Percentiles rank a stretch among this genome's conserved stretches.
These are phyloP conservation scores for Euspilapteryx auroguttella DNA, from an alignment of 2,888 invertebrate genomes.

Conservation along the genomic window DNA sequence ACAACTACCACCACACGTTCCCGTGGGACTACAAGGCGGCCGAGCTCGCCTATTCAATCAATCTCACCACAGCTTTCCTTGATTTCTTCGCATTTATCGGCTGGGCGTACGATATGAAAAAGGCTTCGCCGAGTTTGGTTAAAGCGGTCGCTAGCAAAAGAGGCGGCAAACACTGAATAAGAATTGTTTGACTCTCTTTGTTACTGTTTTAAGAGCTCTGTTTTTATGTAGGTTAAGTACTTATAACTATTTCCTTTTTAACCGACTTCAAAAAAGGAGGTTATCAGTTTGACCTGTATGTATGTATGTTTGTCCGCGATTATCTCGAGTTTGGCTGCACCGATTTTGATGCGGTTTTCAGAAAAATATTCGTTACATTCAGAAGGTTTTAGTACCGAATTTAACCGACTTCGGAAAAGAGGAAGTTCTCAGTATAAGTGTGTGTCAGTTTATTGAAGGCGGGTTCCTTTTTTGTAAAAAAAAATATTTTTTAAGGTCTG, in stretches of 20 bases:
- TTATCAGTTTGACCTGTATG: too few species aligned
- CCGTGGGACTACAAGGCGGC: slow-evolving; percentile 93
- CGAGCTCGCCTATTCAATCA: slow-evolving; percentile 75
- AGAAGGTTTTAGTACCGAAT: too few species aligned
- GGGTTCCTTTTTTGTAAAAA: too few species aligned
- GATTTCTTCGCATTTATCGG: slow-evolving; percentile 72
- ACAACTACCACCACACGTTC: slow-evolving; percentile 93
- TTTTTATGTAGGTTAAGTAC: neutral
- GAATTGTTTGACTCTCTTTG: neutral
- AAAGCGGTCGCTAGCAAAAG: slow-evolving; percentile 50
- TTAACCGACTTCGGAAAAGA: too few species aligned
- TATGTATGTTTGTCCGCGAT: too few species aligned
- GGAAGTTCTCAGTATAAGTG: neutral
- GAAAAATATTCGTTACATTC: too few species aligned
- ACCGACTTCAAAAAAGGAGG: too few species aligned
- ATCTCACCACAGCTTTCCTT: slow-evolving; percentile 69
- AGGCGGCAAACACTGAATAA: slow-evolving; percentile 53
- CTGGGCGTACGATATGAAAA: slow-evolving; percentile 78
- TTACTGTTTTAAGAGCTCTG: neutral
- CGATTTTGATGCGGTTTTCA: too few species aligned
- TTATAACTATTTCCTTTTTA: too few species aligned
- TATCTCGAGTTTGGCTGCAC: too few species aligned
- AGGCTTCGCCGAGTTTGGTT: slow-evolving; percentile 60
- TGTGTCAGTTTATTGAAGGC: too few species aligned
- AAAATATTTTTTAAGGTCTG: too few species aligned